Evolutionary conservation across 2,797 vertebrate genomes (phyloP), one percentile per base, ranked within the genome.

Genomic region (Pelobates cultripes): DNA sequence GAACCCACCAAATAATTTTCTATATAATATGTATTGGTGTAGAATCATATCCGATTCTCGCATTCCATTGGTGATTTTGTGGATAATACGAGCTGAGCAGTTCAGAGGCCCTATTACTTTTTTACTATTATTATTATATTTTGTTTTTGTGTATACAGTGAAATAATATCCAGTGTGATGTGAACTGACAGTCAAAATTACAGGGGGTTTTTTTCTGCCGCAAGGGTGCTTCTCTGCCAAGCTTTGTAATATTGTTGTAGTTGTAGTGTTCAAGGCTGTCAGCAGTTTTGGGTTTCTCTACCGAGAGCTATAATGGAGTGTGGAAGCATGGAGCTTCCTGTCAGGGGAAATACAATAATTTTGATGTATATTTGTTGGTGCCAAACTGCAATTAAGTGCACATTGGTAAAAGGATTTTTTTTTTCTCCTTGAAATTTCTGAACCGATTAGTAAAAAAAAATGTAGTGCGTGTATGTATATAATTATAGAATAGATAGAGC

Each of bases 181-280:
- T 91, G 92, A 95, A 95, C 92, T 95, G 95, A 96, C 95, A 96
- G 94, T 93, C 91, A 95, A 93, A 96, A 96, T 96, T 95, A 96
- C 93, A 92, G 93, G 91, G 91, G 92, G 94, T 57, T 70, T 57
- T 68, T 77, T 55, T 64, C 94, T 87, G 94, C 94, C 92, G 89
- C 93, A 93, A 93, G 92, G 92, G 92, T 91, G 90, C 92, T 92
- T 91, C 92, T 92, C 80, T 95, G 94, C 93, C 94, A 96, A 95
- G 93, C 93, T 92, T 86, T 93, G 94, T 96, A 96, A 97, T 96
- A 95, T 94, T 94, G 94, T 91, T 91, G 93, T 93, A 94, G 92
- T 91, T 84, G 47, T 51, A 51, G 85, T 91, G 91, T 96, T 96
- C 85, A 90, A 92, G 93, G 91, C 91, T 92, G 95, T 97, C 96